A percentile compares a stretch with the other conserved stretches of the same genome.
These are phyloP conservation scores for Sinelater perroti DNA, from an alignment of 2,888 invertebrate genomes.

Conservation along the genomic window DNA sequence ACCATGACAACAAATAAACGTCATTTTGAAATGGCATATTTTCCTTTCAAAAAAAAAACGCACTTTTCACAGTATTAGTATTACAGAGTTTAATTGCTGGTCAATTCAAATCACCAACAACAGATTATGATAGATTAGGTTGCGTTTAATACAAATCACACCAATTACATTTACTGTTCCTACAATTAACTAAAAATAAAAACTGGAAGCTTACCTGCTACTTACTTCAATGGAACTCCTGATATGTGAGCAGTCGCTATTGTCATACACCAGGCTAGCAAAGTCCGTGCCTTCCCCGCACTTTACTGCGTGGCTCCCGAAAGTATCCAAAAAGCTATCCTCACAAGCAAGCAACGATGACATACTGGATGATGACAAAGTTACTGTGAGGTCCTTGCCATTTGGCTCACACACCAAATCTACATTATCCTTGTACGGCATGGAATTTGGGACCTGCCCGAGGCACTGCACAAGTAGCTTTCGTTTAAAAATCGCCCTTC, in stretches of 20 bases:
- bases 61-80: too few species aligned
- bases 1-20: too few species aligned
- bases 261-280: slow-evolving; percentile 9
- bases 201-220: slow-evolving; percentile 20
- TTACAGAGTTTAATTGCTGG: too few species aligned
- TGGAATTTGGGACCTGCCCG: background rate
- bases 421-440: slow-evolving; percentile 9
- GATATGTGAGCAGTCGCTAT: slow-evolving; percentile 5
- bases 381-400: background rate
- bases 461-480: background rate
- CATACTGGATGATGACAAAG: slow-evolving; percentile 7
- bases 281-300: background rate
- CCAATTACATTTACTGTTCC: slow-evolving; percentile 2
- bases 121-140: too few species aligned
- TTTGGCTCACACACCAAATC: background rate
- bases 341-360: slow-evolving; percentile 12
- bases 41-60: too few species aligned
- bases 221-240: slow-evolving; percentile 27
- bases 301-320: background rate
- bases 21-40: too few species aligned
- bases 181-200: background rate
- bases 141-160: slow-evolving; percentile 3
- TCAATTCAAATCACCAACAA: too few species aligned
- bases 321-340: background rate
- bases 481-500: background rate